Percentiles rank a stretch among this genome's conserved stretches.
These are phyloP conservation scores for Diarsia mendica DNA, from an alignment of 2,888 invertebrate species.

Conservation along the genomic window DNA sequence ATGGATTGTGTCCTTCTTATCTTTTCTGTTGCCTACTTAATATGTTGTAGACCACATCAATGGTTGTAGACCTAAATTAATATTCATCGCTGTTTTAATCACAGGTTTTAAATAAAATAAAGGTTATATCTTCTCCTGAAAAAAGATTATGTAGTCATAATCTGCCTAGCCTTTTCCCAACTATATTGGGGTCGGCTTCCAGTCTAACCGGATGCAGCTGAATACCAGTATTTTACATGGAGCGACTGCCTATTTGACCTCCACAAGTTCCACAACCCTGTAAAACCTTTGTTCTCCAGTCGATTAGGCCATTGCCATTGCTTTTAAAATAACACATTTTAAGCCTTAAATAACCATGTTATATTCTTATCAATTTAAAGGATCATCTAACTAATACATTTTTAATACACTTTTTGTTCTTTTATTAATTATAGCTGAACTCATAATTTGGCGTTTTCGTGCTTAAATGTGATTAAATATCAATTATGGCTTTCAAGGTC, in stretches of 20 bases:
- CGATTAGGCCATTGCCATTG: neutral
- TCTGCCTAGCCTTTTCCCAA: too few species aligned
- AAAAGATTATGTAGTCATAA: too few species aligned
- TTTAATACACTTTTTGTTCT: conserved; percentile 52
- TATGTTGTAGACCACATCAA: too few species aligned
- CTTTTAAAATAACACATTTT: neutral
- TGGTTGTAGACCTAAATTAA: too few species aligned
- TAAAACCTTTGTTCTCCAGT: neutral
- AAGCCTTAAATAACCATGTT: neutral
- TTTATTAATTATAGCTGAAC: conserved; percentile 31
- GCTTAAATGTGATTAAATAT: conserved; percentile 50
- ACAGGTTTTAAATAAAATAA: too few species aligned
- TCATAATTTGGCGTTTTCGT: conserved; percentile 51
- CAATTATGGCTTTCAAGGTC: conserved; percentile 32
- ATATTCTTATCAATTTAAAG: conserved; percentile 20
- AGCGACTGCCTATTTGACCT: neutral
- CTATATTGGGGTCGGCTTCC: too few species aligned
- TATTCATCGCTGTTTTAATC: too few species aligned
- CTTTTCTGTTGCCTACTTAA: too few species aligned
- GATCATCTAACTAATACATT: conserved; percentile 42
- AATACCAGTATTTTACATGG: too few species aligned
- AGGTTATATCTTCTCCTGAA: too few species aligned
- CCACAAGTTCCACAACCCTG: neutral
- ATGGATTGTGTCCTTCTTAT: too few species aligned
- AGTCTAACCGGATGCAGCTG: too few species aligned